Percentiles rank a stretch among this genome's conserved stretches.
These are phyloP conservation scores for Cuniculus paca DNA, from an alignment of 2,797 vertebrate genomes.

Conservation along the genomic window DNA sequence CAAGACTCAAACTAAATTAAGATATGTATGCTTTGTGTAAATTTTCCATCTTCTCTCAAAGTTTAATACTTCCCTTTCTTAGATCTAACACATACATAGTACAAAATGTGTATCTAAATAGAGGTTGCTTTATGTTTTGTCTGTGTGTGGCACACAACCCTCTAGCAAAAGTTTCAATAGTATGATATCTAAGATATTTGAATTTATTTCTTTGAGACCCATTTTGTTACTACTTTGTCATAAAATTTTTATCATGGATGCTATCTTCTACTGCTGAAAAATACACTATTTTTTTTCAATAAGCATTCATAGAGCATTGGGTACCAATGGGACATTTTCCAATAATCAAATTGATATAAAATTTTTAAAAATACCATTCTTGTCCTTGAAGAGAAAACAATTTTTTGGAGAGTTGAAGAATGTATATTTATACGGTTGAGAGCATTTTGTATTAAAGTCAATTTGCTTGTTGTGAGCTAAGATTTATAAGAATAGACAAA, in stretches of 20 bases:
- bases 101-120: neutral
- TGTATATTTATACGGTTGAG: neutral
- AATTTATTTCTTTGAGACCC: neutral
- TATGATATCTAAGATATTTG: neutral
- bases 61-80: neutral
- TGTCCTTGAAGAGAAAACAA: neutral
- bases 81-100: neutral
- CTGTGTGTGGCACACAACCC: neutral
- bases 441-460: neutral
- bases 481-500: neutral
- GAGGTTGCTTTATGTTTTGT: neutral
- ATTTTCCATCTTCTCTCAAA: neutral
- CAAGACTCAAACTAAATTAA: neutral
- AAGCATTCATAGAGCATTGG: neutral
- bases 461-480: neutral
- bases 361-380: neutral
- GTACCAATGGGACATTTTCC: neutral
- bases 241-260: conserved; percentile 4
- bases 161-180: neutral
- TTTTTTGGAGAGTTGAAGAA: neutral
- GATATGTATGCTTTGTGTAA: neutral
- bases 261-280: neutral
- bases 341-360: neutral
- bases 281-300: neutral
- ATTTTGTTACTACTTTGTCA: neutral